Conservation (phyloP, 1,140 invertebrate genomes). For the Muscidifurax raptorellus region DNA sequence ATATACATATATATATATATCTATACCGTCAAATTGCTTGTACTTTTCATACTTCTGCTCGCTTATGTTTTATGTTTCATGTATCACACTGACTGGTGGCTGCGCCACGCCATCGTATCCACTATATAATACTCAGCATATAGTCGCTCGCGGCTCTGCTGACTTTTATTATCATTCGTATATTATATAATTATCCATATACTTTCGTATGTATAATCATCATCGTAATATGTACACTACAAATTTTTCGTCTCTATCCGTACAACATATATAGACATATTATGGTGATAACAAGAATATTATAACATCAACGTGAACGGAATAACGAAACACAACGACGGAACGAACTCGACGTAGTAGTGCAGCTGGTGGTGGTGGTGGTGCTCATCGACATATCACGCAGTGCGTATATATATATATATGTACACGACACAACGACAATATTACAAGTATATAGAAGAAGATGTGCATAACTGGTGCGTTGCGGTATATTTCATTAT, state of each 20-base stretch:
- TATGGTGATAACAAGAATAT: background rate
- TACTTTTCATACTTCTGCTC: constrained; percentile 7
- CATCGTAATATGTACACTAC: too few species aligned
- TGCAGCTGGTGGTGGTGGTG: background rate
- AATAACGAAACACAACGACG: background rate
- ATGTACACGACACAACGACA: too few species aligned
- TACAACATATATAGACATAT: background rate
- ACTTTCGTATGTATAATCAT: background rate
- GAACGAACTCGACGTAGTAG: background rate
- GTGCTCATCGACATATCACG: background rate
- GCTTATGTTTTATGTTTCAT: background rate
- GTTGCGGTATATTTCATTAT: background rate
- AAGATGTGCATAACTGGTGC: background rate
- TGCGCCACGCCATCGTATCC: background rate
- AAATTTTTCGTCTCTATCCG: too few species aligned
- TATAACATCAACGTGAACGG: background rate
- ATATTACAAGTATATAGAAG: background rate
- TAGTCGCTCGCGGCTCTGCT: background rate
- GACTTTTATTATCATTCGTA: background rate
- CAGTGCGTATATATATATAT: too few species aligned
- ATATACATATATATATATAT: background rate
- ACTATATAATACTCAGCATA: too few species aligned
- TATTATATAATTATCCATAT: background rate
- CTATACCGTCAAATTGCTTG: constrained; percentile 46
- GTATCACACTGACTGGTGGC: background rate